Conservation (phyloP, 2,113 vertebrate genomes). For the Trichechus manatus region DNA sequence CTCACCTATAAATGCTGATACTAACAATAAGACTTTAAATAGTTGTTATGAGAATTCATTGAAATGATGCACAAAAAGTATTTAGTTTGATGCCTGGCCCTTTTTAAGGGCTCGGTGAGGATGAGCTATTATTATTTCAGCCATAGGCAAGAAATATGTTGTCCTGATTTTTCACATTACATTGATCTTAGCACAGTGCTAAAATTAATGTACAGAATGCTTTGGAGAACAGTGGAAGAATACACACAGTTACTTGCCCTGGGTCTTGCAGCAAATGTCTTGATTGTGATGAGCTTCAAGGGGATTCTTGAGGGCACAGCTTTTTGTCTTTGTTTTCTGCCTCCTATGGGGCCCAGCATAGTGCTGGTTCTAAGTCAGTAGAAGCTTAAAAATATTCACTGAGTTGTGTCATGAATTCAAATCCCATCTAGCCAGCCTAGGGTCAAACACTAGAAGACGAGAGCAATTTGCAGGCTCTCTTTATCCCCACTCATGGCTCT, state of each 20-base stretch:
- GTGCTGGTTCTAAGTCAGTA: neutral
- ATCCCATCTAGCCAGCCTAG: neutral
- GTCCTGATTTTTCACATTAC: neutral
- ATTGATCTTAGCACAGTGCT: constrained; percentile 44
- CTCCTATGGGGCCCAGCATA: neutral
- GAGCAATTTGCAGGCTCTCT: neutral
- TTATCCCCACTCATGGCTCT: neutral
- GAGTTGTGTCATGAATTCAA: constrained; percentile 19
- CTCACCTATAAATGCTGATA: constrained; percentile 49
- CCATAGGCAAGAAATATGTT: constrained; percentile 37
- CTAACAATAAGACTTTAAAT: constrained; percentile 38
- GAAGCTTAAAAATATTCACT: constrained; percentile 12
- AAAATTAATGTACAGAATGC: neutral
- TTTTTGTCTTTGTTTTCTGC: constrained; percentile 41
- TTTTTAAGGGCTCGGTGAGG: constrained; percentile 51
- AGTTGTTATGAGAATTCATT: constrained; percentile 35
- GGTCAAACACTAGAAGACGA: neutral
- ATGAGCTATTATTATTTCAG: constrained; percentile 54
- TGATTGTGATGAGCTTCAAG: neutral
- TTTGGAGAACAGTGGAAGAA: neutral
- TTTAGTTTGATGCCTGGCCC: neutral
- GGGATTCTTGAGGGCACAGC: neutral
- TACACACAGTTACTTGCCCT: neutral
- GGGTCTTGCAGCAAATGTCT: neutral
- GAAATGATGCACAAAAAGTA: constrained; percentile 40